Base-by-base conservation (phyloP, 1,140 invertebrate species). In the Drepana arcuata region DNA sequence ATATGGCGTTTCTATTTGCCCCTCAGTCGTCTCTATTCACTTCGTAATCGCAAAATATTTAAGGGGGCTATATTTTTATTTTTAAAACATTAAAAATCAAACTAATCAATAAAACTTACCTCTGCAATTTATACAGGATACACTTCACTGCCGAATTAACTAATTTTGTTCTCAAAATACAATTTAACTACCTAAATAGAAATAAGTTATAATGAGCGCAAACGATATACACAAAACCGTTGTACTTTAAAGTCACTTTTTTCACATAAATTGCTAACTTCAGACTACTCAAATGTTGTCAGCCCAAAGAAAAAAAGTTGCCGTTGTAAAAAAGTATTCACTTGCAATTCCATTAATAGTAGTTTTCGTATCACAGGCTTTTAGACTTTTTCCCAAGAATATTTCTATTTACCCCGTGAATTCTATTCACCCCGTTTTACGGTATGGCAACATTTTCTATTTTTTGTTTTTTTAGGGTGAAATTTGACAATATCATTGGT, bases 1-100 rank as follows among this genome's bases (percentile, higher is more conserved):
- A 27, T 31, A 26, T 12, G 13, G 7, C 26, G 16, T 23, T 29
- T 25, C 26, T 30, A 34, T 30, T 42, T 6, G 30, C 25, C 31
- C 14, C 26, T 33, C 29, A 16, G 29, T 31, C 29, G 14, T 31
- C 29, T 15, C 29, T 32, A n/a, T n/a, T n/a, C n/a, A n/a, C n/a
- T n/a, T n/a, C n/a, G n/a, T n/a, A n/a, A n/a, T 26, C 25, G n/a
- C 3, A n/a, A 26, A 10, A 10, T 26, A 6, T 26, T 6, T 3
- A 26, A 4, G 25, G n/a, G 25, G 9, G 25, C n/a, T 26, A 26
- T 10, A 14, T 30, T 30, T 12, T 30, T 30, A 5, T 3, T 13
- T 30, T 13, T 3, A 11, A 11, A 13, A 12, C 9, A 12, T 7
- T 30, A 13, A 14, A 2, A 30, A 13, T 14, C 9, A 13, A 14